Conservation (phyloP, 1,140 invertebrate species). For the Zaprionus camerounensis region DNA sequence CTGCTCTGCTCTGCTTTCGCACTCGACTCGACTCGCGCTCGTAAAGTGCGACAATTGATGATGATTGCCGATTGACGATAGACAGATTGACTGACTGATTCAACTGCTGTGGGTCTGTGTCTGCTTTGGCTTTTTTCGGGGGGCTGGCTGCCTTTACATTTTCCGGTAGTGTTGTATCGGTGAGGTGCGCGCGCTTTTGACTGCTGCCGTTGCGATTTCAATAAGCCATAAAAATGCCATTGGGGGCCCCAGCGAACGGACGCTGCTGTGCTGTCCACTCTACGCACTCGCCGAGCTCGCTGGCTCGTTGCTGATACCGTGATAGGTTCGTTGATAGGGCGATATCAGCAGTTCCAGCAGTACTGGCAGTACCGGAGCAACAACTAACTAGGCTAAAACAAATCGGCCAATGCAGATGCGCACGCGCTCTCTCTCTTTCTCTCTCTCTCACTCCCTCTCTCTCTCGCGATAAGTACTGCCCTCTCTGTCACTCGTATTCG, state of each 20-base stretch:
- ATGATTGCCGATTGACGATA: background rate
- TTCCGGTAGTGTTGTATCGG: conserved; percentile 41
- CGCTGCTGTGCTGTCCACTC: conserved; percentile 32
- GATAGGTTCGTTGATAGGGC: conserved; percentile 26
- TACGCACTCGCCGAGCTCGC: conserved; percentile 25
- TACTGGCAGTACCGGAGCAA: background rate
- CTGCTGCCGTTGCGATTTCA: conserved; percentile 69
- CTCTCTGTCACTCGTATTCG: conserved; percentile 12
- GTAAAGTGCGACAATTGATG: conserved; percentile 6
- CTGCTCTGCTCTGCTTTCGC: conserved; percentile 8
- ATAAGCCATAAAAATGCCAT: conserved; percentile 70
- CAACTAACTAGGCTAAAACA: conserved; percentile 55
- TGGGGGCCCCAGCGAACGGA: conserved; percentile 14
- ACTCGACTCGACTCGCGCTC: conserved; percentile 16
- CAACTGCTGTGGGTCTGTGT: background rate
- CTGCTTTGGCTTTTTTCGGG: background rate
- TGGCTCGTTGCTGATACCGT: conserved; percentile 1
- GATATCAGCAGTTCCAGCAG: background rate
- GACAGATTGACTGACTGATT: background rate
- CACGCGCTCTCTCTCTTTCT: conserved; percentile 34
- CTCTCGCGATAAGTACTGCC: background rate
- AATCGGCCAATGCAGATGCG: conserved; percentile 42
- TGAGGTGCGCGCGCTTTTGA: conserved; percentile 69
- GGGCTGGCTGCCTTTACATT: conserved; percentile 28
- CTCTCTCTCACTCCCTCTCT: background rate